Conservation (phyloP, 1,140 invertebrate genomes). For the Hermetia illucens region DNA sequence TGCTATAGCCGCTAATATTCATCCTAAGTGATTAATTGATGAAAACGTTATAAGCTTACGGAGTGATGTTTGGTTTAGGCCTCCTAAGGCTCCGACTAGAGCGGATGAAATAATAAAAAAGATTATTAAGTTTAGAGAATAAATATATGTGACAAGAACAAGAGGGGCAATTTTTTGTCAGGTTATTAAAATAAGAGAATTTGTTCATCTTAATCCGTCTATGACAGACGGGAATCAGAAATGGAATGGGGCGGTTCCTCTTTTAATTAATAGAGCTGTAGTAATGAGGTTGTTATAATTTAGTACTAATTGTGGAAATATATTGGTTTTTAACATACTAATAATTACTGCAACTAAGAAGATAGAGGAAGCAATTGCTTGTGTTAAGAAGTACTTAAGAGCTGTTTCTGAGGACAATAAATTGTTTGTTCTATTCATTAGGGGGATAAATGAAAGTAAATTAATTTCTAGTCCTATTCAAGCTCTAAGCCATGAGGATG, state of each 20-base stretch:
- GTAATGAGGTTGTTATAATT: conserved; percentile 13
- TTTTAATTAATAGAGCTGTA: conserved; percentile 30
- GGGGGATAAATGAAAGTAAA: conserved; percentile 34
- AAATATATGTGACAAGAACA: conserved; percentile 29
- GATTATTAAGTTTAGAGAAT: conserved; percentile 25
- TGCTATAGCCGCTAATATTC: conserved; percentile 30
- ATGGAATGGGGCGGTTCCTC: conserved; percentile 33
- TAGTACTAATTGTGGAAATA: conserved; percentile 10
- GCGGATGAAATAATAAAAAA: conserved; percentile 28
- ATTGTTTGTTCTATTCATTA: conserved; percentile 32
- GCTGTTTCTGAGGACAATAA: conserved; percentile 29
- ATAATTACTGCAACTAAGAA: conserved; percentile 31
- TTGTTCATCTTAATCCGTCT: conserved; percentile 30
- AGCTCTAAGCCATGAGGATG: conserved; percentile 34
- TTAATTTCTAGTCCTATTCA: conserved; percentile 42
- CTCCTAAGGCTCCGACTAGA: conserved; percentile 25
- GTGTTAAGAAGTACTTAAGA: conserved; percentile 36
- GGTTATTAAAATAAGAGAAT: conserved; percentile 31
- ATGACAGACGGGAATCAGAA: conserved; percentile 35
- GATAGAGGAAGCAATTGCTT: conserved; percentile 33
- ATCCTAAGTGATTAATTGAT: conserved; percentile 38
- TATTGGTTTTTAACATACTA: conserved; percentile 25
- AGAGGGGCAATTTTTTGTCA: conserved; percentile 39
- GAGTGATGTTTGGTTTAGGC: conserved; percentile 34
- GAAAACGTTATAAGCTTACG: conserved; percentile 37